Conservation (phyloP, 2,797 vertebrate genomes). For the Halcyon chelicuti region DNA sequence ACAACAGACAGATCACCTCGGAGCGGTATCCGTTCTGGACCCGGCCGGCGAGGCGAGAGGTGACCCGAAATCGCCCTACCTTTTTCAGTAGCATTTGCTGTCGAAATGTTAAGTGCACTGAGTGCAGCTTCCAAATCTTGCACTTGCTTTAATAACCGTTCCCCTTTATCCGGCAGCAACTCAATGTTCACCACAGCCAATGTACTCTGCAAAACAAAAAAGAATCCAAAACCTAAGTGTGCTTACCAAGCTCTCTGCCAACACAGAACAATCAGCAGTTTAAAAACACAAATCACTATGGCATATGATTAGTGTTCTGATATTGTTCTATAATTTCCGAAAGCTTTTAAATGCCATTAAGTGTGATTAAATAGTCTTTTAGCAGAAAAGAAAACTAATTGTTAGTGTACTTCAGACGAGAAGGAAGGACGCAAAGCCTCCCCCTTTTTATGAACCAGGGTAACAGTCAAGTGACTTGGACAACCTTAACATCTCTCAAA, state of each 20-base stretch:
- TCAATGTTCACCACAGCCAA: constrained; percentile 87
- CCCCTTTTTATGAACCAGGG: neutral
- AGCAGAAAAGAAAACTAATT: neutral
- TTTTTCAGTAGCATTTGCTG: constrained; percentile 39
- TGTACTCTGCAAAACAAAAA: constrained; percentile 80
- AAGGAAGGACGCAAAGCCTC: neutral
- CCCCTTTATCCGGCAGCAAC: constrained; percentile 91
- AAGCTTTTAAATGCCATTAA: neutral
- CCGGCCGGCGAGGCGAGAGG: too few relatives aligned
- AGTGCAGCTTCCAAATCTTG: constrained; percentile 87
- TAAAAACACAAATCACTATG: neutral
- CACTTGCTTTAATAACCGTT: constrained; percentile 88
- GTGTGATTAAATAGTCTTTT: neutral
- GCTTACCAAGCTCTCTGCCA: neutral
- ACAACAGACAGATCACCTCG: too few relatives aligned
- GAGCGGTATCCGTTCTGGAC: too few relatives aligned
- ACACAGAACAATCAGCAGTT: neutral
- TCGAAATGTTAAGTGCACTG: constrained; percentile 79
- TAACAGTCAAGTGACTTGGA: neutral
- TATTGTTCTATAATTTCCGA: neutral
- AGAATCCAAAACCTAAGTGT: neutral
- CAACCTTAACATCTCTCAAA: neutral
- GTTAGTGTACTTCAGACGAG: neutral
- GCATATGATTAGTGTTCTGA: neutral
- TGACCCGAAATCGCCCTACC: too few relatives aligned